Base-by-base conservation (phyloP, 2,888 invertebrate genomes). In the Dexiosoma caninum region DNA sequence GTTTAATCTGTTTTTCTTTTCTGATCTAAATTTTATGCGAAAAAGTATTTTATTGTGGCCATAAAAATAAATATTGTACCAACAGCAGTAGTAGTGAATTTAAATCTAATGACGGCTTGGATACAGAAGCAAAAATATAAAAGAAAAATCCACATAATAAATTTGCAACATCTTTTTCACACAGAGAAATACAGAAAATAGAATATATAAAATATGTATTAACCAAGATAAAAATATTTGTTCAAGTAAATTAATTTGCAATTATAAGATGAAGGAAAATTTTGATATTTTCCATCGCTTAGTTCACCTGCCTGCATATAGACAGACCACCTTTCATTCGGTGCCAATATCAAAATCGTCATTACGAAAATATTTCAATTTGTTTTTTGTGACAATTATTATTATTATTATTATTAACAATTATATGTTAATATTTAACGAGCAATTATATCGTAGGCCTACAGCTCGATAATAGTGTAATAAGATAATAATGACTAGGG, bases 1-100 rank as follows among this genome's bases (percentile, higher is more conserved):
- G 75, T 44, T 71, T 76, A 66, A 80, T 80, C 66, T 80, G 30
- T 42, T 21, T 69, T 62, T 49, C n/a, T n/a, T 49, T 21, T 27
- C 32, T 77, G 62, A 77, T 70, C 77, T 70, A 77, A 70, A 77
- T 71, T 64, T 71, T 66, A 71, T 78, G 77, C 77, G 57, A 78
- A 78, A 64, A 78, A 44, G 1, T 57, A 51, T 42, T 51, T 70
- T 57, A 78, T 71, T 78, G 46, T 14, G 42, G 70, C 32, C 55
- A 70, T 64, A 64, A 70, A 76, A 64, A 27, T 55, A 71, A 70
- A 42, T 21, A 49, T 32, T 30, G 9, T 10, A n/a, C n/a, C n/a
- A n/a, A n/a, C n/a, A n/a, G n/a, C 40, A 40, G 35, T 14, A 14
- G 9, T 16, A 16, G 16, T 37, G 60, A 14, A 6, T 53, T 69